phyloP scores from a whole-genome alignment of 2,888 invertebrate genomes.

The Molanna angustata region DNA sequence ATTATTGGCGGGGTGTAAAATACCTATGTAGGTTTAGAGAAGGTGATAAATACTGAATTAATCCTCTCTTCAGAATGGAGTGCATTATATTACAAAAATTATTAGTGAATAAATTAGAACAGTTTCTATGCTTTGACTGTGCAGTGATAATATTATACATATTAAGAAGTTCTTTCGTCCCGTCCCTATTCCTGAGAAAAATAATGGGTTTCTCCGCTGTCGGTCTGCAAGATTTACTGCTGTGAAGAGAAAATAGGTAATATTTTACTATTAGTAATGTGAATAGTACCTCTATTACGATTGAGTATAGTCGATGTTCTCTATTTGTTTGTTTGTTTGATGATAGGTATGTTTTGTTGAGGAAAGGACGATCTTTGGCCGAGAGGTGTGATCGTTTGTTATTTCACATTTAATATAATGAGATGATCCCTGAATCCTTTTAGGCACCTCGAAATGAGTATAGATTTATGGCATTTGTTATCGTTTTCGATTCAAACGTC shows the following conservation, averaged over 20 bases:
- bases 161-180: too few species aligned
- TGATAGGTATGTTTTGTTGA: conserved; percentile 4
- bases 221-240: conserved; percentile 25
- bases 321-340: conserved; percentile 1
- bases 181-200: too few species aligned
- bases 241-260: conserved; percentile 26
- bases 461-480: conserved; percentile 9
- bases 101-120: too few species aligned
- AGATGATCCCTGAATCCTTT: neutral
- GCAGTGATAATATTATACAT: too few species aligned
- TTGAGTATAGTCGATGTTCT: conserved; percentile 15
- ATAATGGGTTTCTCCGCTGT: conserved; percentile 28
- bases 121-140: too few species aligned
- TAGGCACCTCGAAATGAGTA: neutral
- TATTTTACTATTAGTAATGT: conserved; percentile 30
- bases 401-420: conserved; percentile 13
- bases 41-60: too few species aligned
- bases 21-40: too few species aligned
- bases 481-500: too few species aligned
- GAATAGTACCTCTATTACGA: conserved; percentile 27
- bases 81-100: too few species aligned
- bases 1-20: too few species aligned
- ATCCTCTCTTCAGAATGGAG: too few species aligned
- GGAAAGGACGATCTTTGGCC: conserved; percentile 7
- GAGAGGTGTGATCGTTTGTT: conserved; percentile 5